phyloP scores from a whole-genome alignment of 2,797 vertebrate genomes.

The Chelon labrosus region DNA sequence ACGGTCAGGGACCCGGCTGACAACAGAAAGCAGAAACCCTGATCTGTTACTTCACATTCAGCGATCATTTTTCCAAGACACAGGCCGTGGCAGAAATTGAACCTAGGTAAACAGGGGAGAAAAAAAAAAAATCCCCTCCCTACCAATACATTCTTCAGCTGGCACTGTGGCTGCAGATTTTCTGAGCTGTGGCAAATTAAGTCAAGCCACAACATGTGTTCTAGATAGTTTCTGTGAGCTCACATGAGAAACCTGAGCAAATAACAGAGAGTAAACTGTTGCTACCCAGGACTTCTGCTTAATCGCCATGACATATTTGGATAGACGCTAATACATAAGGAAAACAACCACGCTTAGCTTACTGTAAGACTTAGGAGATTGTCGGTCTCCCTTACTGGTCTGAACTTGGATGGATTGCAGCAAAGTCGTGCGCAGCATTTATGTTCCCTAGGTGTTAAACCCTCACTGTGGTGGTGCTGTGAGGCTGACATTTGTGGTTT shows the following conservation, averaged over 20 bases:
- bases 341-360: too few species aligned
- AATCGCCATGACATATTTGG: background rate
- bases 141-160: background rate
- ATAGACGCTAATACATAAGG: too few species aligned
- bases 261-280: background rate
- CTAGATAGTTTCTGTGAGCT: background rate
- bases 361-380: too few species aligned
- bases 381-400: too few species aligned
- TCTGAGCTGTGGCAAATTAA: background rate
- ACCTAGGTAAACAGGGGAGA: background rate
- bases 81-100: background rate
- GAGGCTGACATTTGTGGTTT: too few species aligned
- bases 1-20: background rate
- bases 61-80: background rate
- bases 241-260: too few species aligned
- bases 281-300: background rate
- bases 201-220: conserved; percentile 5
- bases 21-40: background rate
- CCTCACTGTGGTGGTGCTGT: too few species aligned
- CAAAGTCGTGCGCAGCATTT: too few species aligned
- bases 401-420: too few species aligned
- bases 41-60: conserved; percentile 6
- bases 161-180: background rate
- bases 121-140: background rate
- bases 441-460: too few species aligned